Percentiles rank a stretch among this genome's conserved stretches.
Conservation (phyloP, 92 coral and sea anemone genomes). For the Paragorgia papillata region DNA sequence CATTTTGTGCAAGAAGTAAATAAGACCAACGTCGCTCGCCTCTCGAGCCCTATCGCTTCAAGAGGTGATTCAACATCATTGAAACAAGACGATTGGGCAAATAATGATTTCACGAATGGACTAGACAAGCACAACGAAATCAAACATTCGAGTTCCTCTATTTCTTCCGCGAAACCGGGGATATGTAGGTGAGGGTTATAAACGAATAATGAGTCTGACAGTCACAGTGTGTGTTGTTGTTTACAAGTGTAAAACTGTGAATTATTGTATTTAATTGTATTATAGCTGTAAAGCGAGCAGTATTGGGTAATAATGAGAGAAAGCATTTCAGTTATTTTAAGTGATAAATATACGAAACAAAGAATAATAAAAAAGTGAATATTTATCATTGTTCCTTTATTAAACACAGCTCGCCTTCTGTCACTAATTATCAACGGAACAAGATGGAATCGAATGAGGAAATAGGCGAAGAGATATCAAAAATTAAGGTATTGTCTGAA, state of each 20-base stretch:
- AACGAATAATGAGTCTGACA: too few species aligned
- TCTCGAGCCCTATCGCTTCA: neutral
- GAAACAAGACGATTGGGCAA: neutral
- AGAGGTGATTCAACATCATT: neutral
- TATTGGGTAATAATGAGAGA: neutral
- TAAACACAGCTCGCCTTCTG: neutral
- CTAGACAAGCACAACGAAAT: neutral
- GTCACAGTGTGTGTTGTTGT: too few species aligned
- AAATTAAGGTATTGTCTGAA: neutral
- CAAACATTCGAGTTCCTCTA: neutral
- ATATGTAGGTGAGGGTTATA: too few species aligned
- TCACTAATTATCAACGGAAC: neutral
- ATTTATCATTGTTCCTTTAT: neutral
- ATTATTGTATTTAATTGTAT: neutral
- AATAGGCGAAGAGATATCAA: neutral
- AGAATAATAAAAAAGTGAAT: neutral
- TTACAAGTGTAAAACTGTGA: neutral
- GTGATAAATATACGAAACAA: neutral
- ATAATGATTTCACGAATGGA: neutral
- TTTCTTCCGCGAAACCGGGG: neutral
- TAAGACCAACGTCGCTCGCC: neutral
- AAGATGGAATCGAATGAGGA: neutral
- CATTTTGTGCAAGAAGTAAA: constrained; percentile 32
- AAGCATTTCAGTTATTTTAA: neutral
- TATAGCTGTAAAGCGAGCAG: neutral